These are phyloP conservation scores for Clavelina lepadiformis DNA, from an alignment of 23 tunicate species.

Conservation along the genomic window DNA sequence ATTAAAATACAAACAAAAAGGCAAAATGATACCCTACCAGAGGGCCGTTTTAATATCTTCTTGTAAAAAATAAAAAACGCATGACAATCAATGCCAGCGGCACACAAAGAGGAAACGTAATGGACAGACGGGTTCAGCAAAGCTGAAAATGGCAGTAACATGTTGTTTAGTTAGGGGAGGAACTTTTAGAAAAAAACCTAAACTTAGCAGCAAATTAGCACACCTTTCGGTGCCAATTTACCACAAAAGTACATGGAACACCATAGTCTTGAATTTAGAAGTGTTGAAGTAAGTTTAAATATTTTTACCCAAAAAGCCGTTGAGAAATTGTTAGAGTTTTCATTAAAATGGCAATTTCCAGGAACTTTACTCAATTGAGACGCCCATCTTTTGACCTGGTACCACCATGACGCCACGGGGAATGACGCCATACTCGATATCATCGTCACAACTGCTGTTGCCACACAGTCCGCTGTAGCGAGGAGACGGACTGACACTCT, in stretches of 20 bases:
- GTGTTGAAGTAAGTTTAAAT: too few species aligned
- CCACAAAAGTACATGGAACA: too few species aligned
- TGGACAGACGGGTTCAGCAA: constrained; percentile 1
- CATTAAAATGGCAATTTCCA: not conserved
- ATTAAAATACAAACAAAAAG: constrained; percentile 5
- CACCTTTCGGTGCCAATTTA: too few species aligned
- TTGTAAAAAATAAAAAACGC: constrained; percentile 44
- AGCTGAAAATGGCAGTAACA: too few species aligned
- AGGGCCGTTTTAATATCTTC: constrained; percentile 33
- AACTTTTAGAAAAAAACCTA: too few species aligned
- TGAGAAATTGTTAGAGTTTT: constrained; percentile 7
- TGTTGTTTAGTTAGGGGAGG: too few species aligned
- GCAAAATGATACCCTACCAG: constrained; percentile 68
- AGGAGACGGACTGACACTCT: constrained; percentile 77
- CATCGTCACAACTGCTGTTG: constrained; percentile 82
- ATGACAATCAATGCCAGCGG: constrained; percentile 52
- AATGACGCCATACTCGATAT: constrained; percentile 54
- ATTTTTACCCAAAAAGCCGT: not conserved
- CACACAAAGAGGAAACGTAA: constrained; percentile 8
- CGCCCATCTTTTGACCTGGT: constrained; percentile 66
- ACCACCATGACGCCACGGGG: constrained; percentile 61
- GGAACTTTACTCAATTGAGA: constrained; percentile 58
- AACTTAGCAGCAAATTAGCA: too few species aligned
- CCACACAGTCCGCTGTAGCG: constrained; percentile 68
- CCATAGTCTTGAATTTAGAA: too few species aligned